phyloP scores from a whole-genome alignment of 2,113 vertebrate genomes.

The Ceyx margarethae region DNA sequence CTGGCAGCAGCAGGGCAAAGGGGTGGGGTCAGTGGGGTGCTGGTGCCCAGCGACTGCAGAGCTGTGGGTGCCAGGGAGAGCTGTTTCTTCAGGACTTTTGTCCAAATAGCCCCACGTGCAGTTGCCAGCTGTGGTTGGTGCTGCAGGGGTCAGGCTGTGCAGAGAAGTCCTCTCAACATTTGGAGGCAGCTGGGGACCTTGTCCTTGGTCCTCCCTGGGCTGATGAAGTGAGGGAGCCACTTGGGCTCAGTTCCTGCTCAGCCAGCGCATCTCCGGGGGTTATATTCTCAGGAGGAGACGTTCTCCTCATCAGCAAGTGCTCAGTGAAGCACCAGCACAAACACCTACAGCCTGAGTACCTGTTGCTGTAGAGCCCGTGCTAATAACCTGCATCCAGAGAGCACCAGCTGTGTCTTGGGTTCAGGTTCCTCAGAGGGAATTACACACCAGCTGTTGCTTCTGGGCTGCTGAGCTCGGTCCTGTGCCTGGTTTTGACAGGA shows the following conservation, averaged over 20 bases:
- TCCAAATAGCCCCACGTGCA: not conserved
- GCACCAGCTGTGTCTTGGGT: not conserved
- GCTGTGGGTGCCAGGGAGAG: not conserved
- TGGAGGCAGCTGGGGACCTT: not conserved
- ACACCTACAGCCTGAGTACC: accelerated
- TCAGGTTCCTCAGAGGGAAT: not conserved
- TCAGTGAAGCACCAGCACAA: accelerated
- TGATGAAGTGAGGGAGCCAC: not conserved
- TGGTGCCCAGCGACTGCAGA: accelerated
- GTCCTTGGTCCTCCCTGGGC: not conserved
- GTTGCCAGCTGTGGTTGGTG: not conserved
- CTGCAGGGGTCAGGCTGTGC: not conserved
- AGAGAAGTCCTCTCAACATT: not conserved
- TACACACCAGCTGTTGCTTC: not conserved
- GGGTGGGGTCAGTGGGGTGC: not conserved
- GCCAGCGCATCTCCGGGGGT: accelerated
- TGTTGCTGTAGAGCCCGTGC: not conserved
- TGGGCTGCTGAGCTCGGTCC: not conserved
- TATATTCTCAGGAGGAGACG: not conserved
- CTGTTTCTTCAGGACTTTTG: not conserved
- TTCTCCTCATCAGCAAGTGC: not conserved
- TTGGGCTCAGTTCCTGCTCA: not conserved
- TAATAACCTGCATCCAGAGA: not conserved
- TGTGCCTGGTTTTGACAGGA: not conserved
- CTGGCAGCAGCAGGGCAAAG: accelerated